A percentile compares a stretch with the other conserved stretches of the same genome.
phyloP scores from a whole-genome alignment of 2,888 invertebrate species.

The Trichopria drosophilae region DNA sequence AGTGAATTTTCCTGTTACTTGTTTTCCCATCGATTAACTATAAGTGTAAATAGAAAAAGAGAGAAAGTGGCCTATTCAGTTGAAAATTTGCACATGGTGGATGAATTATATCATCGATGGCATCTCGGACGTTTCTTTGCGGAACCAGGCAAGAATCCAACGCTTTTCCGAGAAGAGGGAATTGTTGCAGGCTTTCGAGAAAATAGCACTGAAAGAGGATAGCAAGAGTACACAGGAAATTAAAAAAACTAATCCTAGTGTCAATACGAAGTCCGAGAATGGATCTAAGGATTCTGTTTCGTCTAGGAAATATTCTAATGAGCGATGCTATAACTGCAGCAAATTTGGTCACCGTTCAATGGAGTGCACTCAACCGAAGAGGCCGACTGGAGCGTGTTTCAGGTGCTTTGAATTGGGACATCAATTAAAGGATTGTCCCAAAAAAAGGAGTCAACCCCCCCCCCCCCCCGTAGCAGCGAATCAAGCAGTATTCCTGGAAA shows the following conservation, averaged over 20 bases:
- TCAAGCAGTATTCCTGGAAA: not conserved
- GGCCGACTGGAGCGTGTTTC: slow-evolving; percentile 2
- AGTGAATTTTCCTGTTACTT: no score
- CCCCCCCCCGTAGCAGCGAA: slow-evolving; percentile 18
- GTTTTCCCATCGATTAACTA: no score
- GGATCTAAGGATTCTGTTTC: not conserved
- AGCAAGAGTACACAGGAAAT: not conserved
- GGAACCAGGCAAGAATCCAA: slow-evolving; percentile 21
- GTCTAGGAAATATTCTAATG: not conserved
- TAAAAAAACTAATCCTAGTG: not conserved
- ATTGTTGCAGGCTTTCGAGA: slow-evolving; percentile 16
- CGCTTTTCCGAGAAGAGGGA: slow-evolving; percentile 8
- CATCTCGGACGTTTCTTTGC: slow-evolving; percentile 16
- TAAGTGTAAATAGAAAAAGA: no score
- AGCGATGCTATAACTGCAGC: slow-evolving; percentile 7
- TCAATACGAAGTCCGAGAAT: not conserved
- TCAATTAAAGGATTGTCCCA: slow-evolving; percentile 1
- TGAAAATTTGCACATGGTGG: no score
- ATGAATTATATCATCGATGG: slow-evolving; percentile 24
- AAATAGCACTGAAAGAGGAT: slow-evolving; percentile 14
- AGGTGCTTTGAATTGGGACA: slow-evolving; percentile 1
- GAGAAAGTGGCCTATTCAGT: no score
- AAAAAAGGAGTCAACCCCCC: slow-evolving; percentile 38
- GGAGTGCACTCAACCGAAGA: slow-evolving; percentile 2
- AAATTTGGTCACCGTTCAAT: not conserved